Evolutionary conservation across 2,797 vertebrate species (phyloP), one percentile per base, ranked within the genome.

Genomic region (Halcyon leucocephala): DNA sequence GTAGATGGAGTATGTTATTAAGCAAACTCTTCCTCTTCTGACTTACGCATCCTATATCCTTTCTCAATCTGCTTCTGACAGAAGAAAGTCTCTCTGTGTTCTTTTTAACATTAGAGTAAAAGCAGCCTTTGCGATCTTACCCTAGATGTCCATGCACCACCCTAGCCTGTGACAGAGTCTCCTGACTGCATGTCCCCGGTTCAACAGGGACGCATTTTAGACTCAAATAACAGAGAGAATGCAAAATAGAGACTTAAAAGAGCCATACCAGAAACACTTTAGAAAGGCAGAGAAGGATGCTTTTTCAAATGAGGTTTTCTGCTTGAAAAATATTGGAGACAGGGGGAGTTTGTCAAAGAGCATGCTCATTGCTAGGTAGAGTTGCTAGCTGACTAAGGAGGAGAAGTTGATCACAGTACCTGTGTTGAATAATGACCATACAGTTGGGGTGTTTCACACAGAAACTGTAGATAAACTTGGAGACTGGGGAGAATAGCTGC

Each of bases 361-460:
- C 31, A 25, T 37, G 66, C 39, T 64, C 22, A 28, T 35, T 46
- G 19, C 12, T 12, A 44, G 52, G 35, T 24, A 28, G 21, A 9
- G 12, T n/a, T 19, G 2, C 16, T 55, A 20, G 52, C 37, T 81
- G 61, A 49, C 62, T n/a, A 9, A 44, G 48, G 48, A 58, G 41
- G 4, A 81, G 49, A 31, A 52, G 44, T 29, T 3, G 9, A 28
- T 25, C 29, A 3, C n/a, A 28, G 48, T 42, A 35, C 17, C 15
- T 11, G 35, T 6, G 20, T 28, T 1, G 4, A 70, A 37, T 12
- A 2, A 7, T 41, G 57, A 9, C 20, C 5, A 1, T 14, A 6
- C 5, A 44, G 55, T 39, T 55, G 49, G 4, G 10, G 5, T 64
- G 28, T 64, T 90, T 64, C 28, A 52, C 33, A 17, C 28, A 76